Conservation (phyloP, 2,113 vertebrate species). For the Cromileptes altivelis region DNA sequence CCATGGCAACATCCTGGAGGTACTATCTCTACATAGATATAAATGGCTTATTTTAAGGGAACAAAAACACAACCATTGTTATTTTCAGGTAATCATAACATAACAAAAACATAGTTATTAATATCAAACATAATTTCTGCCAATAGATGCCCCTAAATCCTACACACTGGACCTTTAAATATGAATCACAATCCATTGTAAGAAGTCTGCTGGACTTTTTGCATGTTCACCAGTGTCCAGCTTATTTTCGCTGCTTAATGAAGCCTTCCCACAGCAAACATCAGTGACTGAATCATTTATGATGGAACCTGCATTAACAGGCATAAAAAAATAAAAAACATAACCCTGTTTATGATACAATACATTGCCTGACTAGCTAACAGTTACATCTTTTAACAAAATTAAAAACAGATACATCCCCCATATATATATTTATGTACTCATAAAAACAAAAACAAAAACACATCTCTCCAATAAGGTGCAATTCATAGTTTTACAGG, state of each 20-base stretch:
- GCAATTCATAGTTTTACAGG: constrained; percentile 64
- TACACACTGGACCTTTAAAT: too few species aligned
- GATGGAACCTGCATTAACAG: constrained; percentile 14
- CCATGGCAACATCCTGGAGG: too few species aligned
- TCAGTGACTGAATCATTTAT: constrained; percentile 4
- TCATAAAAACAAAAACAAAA: constrained; percentile 11
- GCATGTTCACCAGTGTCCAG: neutral
- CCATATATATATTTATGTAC: constrained; percentile 14
- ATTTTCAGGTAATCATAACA: too few species aligned
- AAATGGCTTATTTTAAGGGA: too few species aligned
- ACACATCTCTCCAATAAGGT: constrained; percentile 63
- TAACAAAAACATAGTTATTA: too few species aligned
- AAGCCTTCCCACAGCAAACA: constrained; percentile 20
- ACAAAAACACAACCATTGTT: too few species aligned
- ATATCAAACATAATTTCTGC: too few species aligned
- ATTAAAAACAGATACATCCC: constrained; percentile 14
- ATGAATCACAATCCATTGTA: neutral
- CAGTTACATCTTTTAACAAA: constrained; percentile 22
- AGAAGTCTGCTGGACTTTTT: neutral
- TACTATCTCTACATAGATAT: too few species aligned
- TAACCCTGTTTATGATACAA: constrained; percentile 62
- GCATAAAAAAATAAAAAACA: constrained; percentile 4
- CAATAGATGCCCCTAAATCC: too few species aligned
- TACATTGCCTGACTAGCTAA: constrained; percentile 17
- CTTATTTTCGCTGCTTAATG: constrained; percentile 20